Evolutionary conservation across 2,113 vertebrate species (phyloP).

Genomic region (Rallus limicola): DNA sequence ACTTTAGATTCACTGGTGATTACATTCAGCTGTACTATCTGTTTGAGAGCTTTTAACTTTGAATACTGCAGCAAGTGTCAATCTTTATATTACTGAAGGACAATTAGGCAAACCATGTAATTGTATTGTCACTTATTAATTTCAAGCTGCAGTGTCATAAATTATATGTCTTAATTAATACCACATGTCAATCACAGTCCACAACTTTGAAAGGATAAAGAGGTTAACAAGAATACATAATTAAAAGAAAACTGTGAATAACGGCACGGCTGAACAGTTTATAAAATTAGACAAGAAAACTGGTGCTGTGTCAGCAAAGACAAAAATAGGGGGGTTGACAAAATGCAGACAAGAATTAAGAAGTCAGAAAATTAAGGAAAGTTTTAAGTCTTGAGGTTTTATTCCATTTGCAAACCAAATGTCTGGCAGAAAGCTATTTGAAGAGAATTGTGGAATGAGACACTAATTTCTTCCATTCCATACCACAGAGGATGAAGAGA

Average conservation of each 20-base stretch:
- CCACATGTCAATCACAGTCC: conserved; percentile 71
- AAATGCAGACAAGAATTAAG: background rate
- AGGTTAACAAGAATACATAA: conserved; percentile 80
- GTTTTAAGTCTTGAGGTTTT: background rate
- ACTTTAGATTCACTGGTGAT: conserved; percentile 55
- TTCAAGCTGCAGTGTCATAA: conserved; percentile 80
- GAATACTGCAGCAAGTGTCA: conserved; percentile 65
- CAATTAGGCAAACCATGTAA: conserved; percentile 80
- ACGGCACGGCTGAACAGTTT: conserved; percentile 68
- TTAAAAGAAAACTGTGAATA: conserved; percentile 76
- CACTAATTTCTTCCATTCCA: background rate
- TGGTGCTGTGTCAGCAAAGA: conserved; percentile 62
- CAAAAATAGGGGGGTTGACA: background rate
- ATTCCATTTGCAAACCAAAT: background rate
- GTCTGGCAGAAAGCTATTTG: background rate
- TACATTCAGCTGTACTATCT: conserved; percentile 63
- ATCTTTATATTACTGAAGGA: conserved; percentile 74
- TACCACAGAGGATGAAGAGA: background rate
- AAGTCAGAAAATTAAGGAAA: background rate
- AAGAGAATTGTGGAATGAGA: background rate
- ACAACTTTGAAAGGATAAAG: conserved; percentile 68
- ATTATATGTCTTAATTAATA: conserved; percentile 82
- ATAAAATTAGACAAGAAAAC: conserved; percentile 74
- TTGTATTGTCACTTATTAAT: conserved; percentile 83
- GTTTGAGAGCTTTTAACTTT: conserved; percentile 68